These are phyloP conservation scores for Iphiclides podalirius DNA, from an alignment of 2,888 invertebrate genomes.

Conservation along the genomic window DNA sequence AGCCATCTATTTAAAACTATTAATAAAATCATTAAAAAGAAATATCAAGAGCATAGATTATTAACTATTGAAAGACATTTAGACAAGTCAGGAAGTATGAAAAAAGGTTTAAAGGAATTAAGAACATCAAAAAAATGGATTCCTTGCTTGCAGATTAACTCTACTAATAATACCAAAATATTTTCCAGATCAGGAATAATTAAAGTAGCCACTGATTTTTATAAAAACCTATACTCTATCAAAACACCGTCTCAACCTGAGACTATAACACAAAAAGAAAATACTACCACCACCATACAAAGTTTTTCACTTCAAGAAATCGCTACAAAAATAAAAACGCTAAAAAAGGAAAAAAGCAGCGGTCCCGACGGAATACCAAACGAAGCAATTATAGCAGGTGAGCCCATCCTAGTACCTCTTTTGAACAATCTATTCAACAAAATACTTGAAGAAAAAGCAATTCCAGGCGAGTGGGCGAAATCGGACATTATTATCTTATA, in stretches of 20 bases:
- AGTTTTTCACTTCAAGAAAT: neutral
- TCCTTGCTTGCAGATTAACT: too few relatives aligned
- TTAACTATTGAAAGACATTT: constrained; percentile 1
- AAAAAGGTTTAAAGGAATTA: neutral
- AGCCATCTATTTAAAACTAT: too few relatives aligned
- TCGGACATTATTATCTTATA: neutral
- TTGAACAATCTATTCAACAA: neutral
- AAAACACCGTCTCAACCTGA: neutral
- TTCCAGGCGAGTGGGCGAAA: neutral
- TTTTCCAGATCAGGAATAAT: neutral
- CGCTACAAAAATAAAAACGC: neutral
- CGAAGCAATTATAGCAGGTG: too few relatives aligned
- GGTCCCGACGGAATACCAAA: too few relatives aligned
- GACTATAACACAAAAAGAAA: too few relatives aligned
- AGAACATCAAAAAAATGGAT: neutral
- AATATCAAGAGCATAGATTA: too few relatives aligned
- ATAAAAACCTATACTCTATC: neutral
- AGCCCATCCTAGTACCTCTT: neutral
- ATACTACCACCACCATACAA: too few relatives aligned
- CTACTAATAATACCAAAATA: too few relatives aligned
- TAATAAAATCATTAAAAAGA: too few relatives aligned
- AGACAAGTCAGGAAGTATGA: too few relatives aligned
- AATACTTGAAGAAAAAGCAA: neutral
- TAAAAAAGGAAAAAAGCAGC: neutral
- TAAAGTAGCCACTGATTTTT: neutral